Conservation (phyloP, 2,888 invertebrate species). For the Heterodera filipjevi region DNA sequence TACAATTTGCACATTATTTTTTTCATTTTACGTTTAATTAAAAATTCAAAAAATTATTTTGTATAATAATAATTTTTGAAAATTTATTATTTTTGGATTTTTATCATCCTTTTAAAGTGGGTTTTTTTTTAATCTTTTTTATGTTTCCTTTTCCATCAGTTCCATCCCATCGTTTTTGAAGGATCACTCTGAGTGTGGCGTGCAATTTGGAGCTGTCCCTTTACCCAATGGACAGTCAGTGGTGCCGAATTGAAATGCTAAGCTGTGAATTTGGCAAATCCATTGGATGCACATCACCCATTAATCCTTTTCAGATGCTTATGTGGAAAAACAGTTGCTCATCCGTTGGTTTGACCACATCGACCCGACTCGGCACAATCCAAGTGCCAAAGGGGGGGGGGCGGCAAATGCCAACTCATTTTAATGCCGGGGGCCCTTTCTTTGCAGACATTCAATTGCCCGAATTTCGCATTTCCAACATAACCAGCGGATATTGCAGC, state of each 20-base stretch:
- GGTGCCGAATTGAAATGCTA: conserved; percentile 55
- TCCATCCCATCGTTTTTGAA: no score
- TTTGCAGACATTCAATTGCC: conserved; percentile 56
- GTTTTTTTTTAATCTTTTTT: no score
- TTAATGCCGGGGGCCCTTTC: no score
- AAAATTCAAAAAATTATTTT: no score
- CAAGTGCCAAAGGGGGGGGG: conserved; percentile 33
- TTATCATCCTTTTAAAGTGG: no score
- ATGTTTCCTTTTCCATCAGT: no score
- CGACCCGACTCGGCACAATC: conserved; percentile 58
- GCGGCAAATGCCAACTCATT: no score
- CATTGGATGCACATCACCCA: background rate
- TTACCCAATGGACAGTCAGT: conserved; percentile 63
- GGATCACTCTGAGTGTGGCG: conserved; percentile 47
- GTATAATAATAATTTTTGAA: no score
- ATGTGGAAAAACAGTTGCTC: conserved; percentile 60
- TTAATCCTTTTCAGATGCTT: conserved; percentile 50
- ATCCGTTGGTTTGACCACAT: conserved; percentile 57
- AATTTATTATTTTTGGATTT: no score
- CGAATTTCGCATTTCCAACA: conserved; percentile 47
- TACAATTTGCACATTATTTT: no score
- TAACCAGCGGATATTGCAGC: conserved; percentile 50
- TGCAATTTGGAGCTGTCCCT: conserved; percentile 46
- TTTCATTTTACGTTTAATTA: no score
- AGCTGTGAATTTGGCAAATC: conserved; percentile 46